Base-by-base conservation (phyloP, 2,888 invertebrate genomes). In the Drosophila affinis region DNA sequence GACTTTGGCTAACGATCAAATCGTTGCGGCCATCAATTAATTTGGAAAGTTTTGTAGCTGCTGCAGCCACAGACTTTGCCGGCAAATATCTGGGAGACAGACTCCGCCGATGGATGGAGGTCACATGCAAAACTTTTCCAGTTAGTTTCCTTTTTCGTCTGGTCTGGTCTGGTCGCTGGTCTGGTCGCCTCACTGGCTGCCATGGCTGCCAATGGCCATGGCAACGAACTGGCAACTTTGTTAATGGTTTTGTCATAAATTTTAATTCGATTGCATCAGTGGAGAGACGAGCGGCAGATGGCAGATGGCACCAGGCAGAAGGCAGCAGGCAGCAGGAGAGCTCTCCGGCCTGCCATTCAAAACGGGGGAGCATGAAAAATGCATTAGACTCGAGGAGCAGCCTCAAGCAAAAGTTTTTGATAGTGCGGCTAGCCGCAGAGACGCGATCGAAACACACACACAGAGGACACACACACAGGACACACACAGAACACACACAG, bases 171-270 rank as follows among this genome's bases (percentile, higher is more conserved):
- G 21, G 21, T 21, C 21, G 81, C 63, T 79, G 83, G 82, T 79
- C 84, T 76, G 76, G 75, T 53, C 44, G 39, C 55, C 55, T 29
- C 60, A 61, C 72, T 24, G 24, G 24, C 24, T 24, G 24, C 5
- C 24, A 9, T 78, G 70, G 53, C 70, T 77, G 77, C 62, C 74
- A 77, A 75, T 77, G 74, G 73, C 18, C 18, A 48, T 45, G 52
- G 54, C 57, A 54, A 21, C 39, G 21, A 32, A 45, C 64, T 64
- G 62, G 76, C 75, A 80, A 83, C 83, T 86, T 87, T 83, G 85
- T 87, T 86, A 86, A 86, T 86, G 83, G 83, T 85, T 85, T 86
- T 85, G 83, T 85, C 86, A 86, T 86, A 86, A 86, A 86, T 86
- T 87, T 86, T 87, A 86, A 86, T 87, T 86, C 87, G 87, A 87